A percentile compares a stretch with the other conserved stretches of the same genome.
Conservation (phyloP, 2,797 vertebrate genomes). For the Sphenodon punctatus region DNA sequence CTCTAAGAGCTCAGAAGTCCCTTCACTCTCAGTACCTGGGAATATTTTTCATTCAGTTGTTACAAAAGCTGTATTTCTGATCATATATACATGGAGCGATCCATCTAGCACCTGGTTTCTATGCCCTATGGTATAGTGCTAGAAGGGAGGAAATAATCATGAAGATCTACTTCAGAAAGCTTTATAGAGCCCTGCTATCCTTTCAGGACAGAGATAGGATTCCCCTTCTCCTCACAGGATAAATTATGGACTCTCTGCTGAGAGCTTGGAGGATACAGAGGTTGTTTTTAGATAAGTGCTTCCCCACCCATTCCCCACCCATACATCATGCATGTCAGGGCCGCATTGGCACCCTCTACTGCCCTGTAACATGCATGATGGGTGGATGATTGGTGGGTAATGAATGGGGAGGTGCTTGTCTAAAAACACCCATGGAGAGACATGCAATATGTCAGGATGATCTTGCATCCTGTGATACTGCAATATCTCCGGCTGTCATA, state of each 20-base stretch:
- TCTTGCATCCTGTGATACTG: fast-evolving
- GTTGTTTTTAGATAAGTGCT: no score
- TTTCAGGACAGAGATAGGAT: not conserved
- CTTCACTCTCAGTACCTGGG: not conserved
- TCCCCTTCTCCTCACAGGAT: no score
- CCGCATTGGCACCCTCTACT: no score
- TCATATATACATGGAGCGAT: not conserved
- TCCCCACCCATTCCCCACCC: no score
- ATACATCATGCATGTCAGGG: no score
- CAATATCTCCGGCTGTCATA: not conserved
- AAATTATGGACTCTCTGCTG: not conserved
- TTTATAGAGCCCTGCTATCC: not conserved
- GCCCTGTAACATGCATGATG: no score
- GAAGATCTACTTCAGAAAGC: not conserved
- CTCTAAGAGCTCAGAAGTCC: not conserved
- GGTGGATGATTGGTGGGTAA: no score
- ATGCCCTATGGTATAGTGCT: not conserved
- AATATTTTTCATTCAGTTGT: not conserved
- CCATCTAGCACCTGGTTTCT: not conserved
- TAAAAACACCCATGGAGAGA: no score
- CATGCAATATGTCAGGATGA: fast-evolving
- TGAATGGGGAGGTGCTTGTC: no score
- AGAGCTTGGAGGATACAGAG: not conserved
- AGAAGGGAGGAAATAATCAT: not conserved
- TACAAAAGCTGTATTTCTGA: not conserved